These are phyloP conservation scores for Leptothorax acervorum DNA, from an alignment of 2,888 invertebrate genomes.

Conservation along the genomic window DNA sequence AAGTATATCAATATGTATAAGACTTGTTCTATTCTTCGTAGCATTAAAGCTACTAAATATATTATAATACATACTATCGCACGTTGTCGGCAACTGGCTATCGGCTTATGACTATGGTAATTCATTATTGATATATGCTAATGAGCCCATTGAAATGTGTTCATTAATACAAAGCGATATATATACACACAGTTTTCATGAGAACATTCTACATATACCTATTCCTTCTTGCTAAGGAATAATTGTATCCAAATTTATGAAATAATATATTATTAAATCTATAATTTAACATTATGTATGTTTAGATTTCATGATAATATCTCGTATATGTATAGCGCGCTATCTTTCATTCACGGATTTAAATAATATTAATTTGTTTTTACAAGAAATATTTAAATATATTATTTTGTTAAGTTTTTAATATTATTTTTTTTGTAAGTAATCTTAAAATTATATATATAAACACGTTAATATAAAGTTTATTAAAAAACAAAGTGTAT, in stretches of 20 bases:
- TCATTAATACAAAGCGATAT: conserved; percentile 28
- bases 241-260: not conserved
- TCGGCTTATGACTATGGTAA: conserved; percentile 40
- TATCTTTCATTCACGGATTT: not conserved
- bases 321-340: not conserved
- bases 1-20: conserved; percentile 39
- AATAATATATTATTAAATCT: not conserved
- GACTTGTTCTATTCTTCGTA: conserved; percentile 17
- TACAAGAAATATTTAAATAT: not conserved
- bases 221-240: not conserved
- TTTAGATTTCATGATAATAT: not conserved
- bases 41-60: conserved; percentile 27
- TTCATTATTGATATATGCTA: conserved; percentile 44
- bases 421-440: not conserved
- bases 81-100: conserved; percentile 21
- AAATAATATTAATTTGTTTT: not conserved
- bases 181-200: conserved; percentile 2
- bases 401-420: not conserved
- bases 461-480: not conserved
- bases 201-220: not conserved
- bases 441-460: not conserved
- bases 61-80: conserved; percentile 36
- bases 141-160: conserved; percentile 29
- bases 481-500: not conserved
- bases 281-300: not conserved